Percentiles rank a stretch among this genome's conserved stretches.
phyloP scores from a whole-genome alignment of 2,797 vertebrate species.

The Acrossocheilus wenchowensis region DNA sequence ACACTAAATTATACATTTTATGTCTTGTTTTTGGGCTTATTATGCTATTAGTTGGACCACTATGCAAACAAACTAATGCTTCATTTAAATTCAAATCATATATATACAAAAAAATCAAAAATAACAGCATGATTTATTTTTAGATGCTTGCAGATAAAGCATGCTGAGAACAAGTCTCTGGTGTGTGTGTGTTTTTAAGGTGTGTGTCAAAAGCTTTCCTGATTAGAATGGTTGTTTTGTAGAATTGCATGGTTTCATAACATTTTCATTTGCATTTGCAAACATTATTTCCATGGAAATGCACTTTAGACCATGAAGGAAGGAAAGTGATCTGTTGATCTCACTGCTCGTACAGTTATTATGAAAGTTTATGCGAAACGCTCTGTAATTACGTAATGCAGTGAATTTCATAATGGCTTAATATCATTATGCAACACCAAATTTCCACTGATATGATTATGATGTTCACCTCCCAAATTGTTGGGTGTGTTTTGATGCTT shows the following conservation, averaged over 20 bases:
- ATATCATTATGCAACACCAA: constrained; percentile 17
- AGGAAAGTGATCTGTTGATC: background rate
- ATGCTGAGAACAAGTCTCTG: constrained; percentile 1
- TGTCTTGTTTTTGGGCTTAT: background rate
- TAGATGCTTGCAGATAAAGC: constrained; percentile 6
- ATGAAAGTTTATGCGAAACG: background rate
- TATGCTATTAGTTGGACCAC: background rate
- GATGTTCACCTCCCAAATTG: background rate
- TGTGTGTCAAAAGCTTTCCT: background rate
- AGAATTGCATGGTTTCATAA: background rate
- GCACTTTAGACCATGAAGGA: background rate
- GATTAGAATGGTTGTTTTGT: background rate
- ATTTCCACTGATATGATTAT: constrained; percentile 7
- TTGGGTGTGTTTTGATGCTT: constrained; percentile 3
- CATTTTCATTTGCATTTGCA: background rate
- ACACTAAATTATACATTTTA: constrained; percentile 9
- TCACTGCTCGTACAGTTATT: background rate
- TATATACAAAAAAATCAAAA: background rate
- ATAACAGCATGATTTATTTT: background rate
- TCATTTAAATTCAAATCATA: background rate
- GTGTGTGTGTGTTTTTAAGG: background rate
- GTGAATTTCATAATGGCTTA: constrained; percentile 19
- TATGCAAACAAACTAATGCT: background rate
- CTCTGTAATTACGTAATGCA: constrained; percentile 20
- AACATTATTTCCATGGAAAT: constrained; percentile 3